Evolutionary conservation across 2,888 invertebrate species (phyloP), one percentile per base, ranked within the genome.

Genomic region (Leucophenga maculata): DNA sequence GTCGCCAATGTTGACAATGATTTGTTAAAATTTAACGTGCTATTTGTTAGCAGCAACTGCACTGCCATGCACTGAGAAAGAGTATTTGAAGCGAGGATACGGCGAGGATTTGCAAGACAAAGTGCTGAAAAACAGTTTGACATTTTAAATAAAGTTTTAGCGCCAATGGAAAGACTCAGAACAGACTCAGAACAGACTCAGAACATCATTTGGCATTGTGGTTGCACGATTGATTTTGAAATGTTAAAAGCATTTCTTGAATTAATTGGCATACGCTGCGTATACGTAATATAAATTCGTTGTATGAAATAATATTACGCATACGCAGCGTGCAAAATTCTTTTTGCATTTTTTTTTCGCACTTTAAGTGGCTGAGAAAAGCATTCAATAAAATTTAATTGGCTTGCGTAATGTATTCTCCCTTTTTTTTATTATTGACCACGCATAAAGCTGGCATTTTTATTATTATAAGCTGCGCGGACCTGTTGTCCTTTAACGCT

Each of bases 1-100:
- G 39, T 11, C 76, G 71, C 39, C 39, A 39, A 68, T 75, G 70
- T 74, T 77, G 74, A 76, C 80, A 76, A 77, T 81, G 81, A 82
- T 82, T 80, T 81, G 80, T 83, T 79, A 81, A 80, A 83, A 79
- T 83, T 83, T 79, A 83, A 83, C 78, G 78, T 75, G 79, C 79
- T 80, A 80, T 83, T 79, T 80, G 77, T 77, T 78, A 4, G 50
- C 6, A n/a, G 1, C 4, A 50, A 50, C n/a, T n/a, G n/a, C 11
- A 16, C 18, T 50, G 50, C 26, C 1, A 22, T 6, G 11, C 9
- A 14, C 55, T n/a, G n/a, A n/a, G n/a, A n/a, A 18, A 52, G 2
- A 52, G 14, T 6, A 20, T 18, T 16, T 16, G 1, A 52, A 18
- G 1, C 8, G 52, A 18, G 52, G 20, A 11, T 18, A n/a, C n/a